Evolutionary conservation across 1,140 invertebrate genomes (phyloP), one percentile per base, ranked within the genome.

Genomic region (Vanessa atalanta): DNA sequence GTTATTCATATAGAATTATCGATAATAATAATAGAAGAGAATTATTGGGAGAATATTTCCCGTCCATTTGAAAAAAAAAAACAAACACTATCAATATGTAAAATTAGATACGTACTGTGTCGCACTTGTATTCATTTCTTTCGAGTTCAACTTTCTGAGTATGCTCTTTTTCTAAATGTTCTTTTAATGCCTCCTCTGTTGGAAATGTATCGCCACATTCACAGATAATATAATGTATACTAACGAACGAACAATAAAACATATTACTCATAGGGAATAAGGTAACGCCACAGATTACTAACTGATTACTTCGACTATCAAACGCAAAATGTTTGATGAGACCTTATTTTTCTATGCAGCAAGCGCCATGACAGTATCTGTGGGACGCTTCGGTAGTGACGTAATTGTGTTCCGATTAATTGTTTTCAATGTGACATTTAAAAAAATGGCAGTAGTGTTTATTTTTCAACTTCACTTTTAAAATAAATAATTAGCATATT

Each of bases 201-300:
- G 88, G 84, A 82, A 89, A 89, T 63, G 86, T 89, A 79, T 90
- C 88, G 1, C 88, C 88, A 57, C 88, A 90, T 79, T 89, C 88
- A 88, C 88, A 90, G 88, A 90, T 88, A 81, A 89, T 86, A 78
- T 89, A 90, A 69, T 90, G 85, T 74, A 87, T 89, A 72, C 88
- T 89, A 55, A 90, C 88, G 72, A 89, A 90, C 37, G 88, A 89
- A 79, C 88, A 90, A 79, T 88, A 89, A 82, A 88, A 85, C 79
- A 82, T 90, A 75, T 88, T 80, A 37, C 73, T 80, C 77, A 72
- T 80, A 60, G 55, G 20, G 55, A 60, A 60, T 60, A 60, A 26
- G 20, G 61, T 75, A 66, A 73, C 65, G 53, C 77, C 79, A 81
- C 79, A 81, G 79, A 81, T 79, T 78, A 74, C 64, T 76, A 70